Base-by-base conservation (phyloP, 2,797 vertebrate species). In the Acrossocheilus fasciatus region DNA sequence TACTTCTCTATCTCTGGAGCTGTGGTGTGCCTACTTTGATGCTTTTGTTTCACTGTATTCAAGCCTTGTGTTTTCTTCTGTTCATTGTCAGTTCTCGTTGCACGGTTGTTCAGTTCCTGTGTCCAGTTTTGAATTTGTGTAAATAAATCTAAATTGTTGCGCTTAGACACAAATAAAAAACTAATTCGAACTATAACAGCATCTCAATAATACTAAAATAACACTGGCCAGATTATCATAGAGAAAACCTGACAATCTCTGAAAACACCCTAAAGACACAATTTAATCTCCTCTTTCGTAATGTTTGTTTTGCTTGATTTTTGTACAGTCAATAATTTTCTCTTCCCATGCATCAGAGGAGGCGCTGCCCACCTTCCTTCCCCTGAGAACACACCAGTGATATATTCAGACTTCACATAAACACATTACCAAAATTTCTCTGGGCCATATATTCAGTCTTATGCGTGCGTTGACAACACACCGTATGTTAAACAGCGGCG, bases 401-500 rank as follows among this genome's bases (percentile, higher is more conserved):
- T n/a, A 36, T 39, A 83, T 64, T 64, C 82, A 74, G 23, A 26
- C 59, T 76, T 41, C 10, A 66, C 82, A 76, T 50, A 75, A 84
- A 64, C 52, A 20, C 39, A 39, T 62, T 62, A 36, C 18, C 18
- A 36, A 36, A 17, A 76, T 43, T 8, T 77, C 17, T 68, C n/a
- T 6, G 6, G 45, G 82, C 43, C 82, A 76, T 23, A 77, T 78
- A 68, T 45, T 43, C 17, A 34, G 47, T 43, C 34, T 41, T 68
- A 66, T 81, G 54, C 4, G 4, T 9, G 23, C 9, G 64, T 34
- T 36, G 43, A 74, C 75, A 72, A 39, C 66, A 39, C n/a, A 36
- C 36, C 43, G 41, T 68, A 81, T 73, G 47, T 52, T 91, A 92
- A 95, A 93, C 70, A 91, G 91, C 30, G 2, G 30, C 30, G 30